Base-by-base conservation (phyloP, 2,113 vertebrate genomes). In the Pterophyllum scalare region DNA sequence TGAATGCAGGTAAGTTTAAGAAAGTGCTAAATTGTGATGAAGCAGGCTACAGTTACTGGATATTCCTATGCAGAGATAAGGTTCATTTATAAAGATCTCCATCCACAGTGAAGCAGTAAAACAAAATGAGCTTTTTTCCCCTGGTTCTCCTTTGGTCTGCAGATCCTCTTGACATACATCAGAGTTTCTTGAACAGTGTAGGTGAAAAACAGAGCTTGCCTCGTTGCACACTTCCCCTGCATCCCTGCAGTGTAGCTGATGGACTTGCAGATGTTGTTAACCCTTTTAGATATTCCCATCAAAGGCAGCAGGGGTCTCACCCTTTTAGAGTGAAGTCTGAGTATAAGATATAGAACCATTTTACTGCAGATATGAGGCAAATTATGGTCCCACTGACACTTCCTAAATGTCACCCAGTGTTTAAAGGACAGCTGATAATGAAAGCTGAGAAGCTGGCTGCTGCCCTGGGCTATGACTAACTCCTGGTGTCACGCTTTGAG, bases 391-490 rank as follows among this genome's bases (percentile, higher is more conserved):
- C 2, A 61, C 59, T 38, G 46, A 31, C 54, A 26, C 70, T 70
- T 82, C 19, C 84, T 81, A 65, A 89, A 85, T 90, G 89, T 89
- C 91, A 88, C 24, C 3, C 61, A 20, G 59, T 57, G 72, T 91
- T 91, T 87, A 88, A 86, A 85, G 83, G 88, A 83, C 79, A 22
- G 61, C 40, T 15, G 46, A 40, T 79, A 91, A 92, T 92, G 86
- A 80, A 89, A 89, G 82, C 54, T 19, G 40, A 75, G 52, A 74
- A 59, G 58, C 75, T 85, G 84, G 87, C 88, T 77, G 64, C 28
- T 1, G 20, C 82, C 89, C 86, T 2, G 59, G 77, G 84, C 90
- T 85, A 70, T 90, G 87, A 93, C 92, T 88, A 90, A 92, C 70
- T 84, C 86, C 33, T 87, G 77, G 87, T 77, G 83, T 88, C 91